Evolutionary conservation across 2,888 invertebrate species (phyloP).

Genomic region (Osmoderma eremita): DNA sequence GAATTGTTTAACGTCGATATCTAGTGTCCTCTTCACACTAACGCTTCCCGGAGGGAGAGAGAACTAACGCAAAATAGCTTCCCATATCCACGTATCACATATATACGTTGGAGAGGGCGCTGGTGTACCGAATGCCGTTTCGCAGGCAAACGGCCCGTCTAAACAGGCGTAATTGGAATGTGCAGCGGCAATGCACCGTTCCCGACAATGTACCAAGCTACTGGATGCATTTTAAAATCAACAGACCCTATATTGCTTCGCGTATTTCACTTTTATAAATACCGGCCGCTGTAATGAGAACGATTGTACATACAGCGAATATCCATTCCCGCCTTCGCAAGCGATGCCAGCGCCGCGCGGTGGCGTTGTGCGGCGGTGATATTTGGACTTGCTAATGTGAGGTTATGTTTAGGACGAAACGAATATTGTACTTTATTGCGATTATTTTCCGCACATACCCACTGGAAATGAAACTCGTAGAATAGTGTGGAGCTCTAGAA

Average conservation of each 20-base stretch:
- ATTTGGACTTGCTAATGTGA: conserved; percentile 21
- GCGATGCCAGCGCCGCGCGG: background rate
- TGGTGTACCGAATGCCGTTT: conserved; percentile 48
- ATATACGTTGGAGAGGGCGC: background rate
- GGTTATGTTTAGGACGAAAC: conserved; percentile 31
- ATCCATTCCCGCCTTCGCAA: conserved; percentile 24
- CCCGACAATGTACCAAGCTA: conserved; percentile 53
- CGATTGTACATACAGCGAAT: conserved; percentile 29
- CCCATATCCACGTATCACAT: background rate
- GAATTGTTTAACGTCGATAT: background rate
- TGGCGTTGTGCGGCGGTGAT: conserved; percentile 16
- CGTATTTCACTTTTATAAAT: conserved; percentile 47
- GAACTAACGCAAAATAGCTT: background rate
- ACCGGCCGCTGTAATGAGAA: conserved; percentile 35
- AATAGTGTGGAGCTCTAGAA: conserved; percentile 1
- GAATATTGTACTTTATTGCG: conserved; percentile 31
- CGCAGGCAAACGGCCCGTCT: conserved; percentile 56
- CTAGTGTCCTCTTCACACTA: background rate
- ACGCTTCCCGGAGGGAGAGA: conserved; percentile 1
- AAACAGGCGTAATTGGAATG: conserved; percentile 59
- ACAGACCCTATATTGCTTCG: conserved; percentile 52
- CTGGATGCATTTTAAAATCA: conserved; percentile 55
- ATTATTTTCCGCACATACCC: conserved; percentile 21
- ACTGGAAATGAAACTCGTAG: conserved; percentile 12
- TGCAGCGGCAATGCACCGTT: conserved; percentile 54